phyloP scores from a whole-genome alignment of 1,140 invertebrate species.

The Drosophila baimaii region DNA sequence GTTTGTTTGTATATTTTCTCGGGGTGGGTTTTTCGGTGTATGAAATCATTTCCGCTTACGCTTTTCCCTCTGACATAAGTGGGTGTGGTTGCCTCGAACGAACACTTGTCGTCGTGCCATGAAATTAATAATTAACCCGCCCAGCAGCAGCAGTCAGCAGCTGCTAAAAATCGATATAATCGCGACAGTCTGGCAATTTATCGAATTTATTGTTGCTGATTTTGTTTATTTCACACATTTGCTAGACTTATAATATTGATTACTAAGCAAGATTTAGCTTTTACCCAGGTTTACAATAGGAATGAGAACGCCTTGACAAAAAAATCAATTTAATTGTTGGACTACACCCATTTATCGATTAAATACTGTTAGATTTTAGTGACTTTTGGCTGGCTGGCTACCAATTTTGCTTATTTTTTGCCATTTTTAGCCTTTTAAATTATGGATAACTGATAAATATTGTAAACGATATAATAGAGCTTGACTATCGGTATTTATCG shows the following conservation, averaged over 20 bases:
- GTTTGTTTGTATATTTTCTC: constrained; percentile 21
- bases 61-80: constrained; percentile 44
- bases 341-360: constrained; percentile 10
- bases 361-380: not conserved
- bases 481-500: not conserved
- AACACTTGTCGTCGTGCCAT: constrained; percentile 43
- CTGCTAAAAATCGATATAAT: constrained; percentile 46
- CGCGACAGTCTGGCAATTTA: not conserved
- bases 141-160: not conserved
- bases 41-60: constrained; percentile 59
- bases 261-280: not conserved
- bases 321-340: constrained; percentile 4
- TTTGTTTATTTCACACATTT: not conserved
- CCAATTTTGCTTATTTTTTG: not conserved
- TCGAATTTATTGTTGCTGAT: constrained; percentile 5
- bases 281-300: not conserved
- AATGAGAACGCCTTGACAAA: not conserved
- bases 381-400: not conserved
- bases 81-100: constrained; percentile 36
- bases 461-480: not conserved
- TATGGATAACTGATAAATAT: not conserved
- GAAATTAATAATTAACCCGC: constrained; percentile 25
- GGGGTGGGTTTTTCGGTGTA: constrained; percentile 39
- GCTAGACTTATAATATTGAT: not conserved
- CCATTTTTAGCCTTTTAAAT: not conserved